Base-by-base conservation (phyloP, 2,113 vertebrate genomes). In the Platichthys stellatus region DNA sequence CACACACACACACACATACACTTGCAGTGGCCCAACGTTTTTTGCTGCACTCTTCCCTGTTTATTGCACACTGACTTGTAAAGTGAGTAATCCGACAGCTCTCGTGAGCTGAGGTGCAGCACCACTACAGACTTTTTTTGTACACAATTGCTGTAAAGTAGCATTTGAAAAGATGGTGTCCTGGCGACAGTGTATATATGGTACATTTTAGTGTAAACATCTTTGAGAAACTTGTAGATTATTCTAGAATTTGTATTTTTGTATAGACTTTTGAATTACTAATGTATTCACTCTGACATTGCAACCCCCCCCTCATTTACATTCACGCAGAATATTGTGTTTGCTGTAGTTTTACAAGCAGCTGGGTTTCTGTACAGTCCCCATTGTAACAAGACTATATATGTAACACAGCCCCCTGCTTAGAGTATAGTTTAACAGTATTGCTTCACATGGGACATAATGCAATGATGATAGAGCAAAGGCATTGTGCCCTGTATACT, bases 231-330 rank as follows among this genome's bases (percentile, higher is more conserved):
- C 88, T 73, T 90, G 90, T 93, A 93, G 92, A 94, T 92, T 92
- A 88, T 91, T 93, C 87, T 91, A 92, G 89, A 90, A 91, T 93
- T 92, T 93, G 93, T 95, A 94, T 95, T 94, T 95, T 95, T 95
- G 93, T 94, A 94, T 89, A 93, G 90, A 92, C 83, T 85, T 91
- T 87, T 84, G 82, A 89, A 89, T 71, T 80, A 74, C 82, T 81
- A 35, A 86, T 86, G 69, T 78, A 81, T 69, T 60, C 76, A 65
- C 60, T 80, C 63, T 78, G 69, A 78, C 68, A 72, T 80, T 82
- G 76, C 81, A 88, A 85, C 74, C 38, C 66, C 26, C 68, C 31
- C 31, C 31, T 69, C 76, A 2, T 72, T 81, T 61, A 81, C 66
- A 12, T 76, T 79, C 78, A 84, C 85, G 81, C 85, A 86, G 83